phyloP scores from a whole-genome alignment of 2,888 invertebrate genomes.

The Drosophila testacea region DNA sequence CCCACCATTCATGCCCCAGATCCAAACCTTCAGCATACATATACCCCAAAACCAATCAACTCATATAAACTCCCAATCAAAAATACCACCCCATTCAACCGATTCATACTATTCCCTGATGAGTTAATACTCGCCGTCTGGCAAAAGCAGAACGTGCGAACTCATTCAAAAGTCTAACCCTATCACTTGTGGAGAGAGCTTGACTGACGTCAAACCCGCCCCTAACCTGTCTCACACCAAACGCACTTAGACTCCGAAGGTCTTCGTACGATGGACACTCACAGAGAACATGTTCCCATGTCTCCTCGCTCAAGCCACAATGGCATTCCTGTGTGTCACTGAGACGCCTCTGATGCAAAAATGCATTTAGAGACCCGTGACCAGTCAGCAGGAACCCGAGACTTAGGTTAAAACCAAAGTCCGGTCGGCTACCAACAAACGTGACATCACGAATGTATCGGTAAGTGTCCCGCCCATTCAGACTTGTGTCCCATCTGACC shows the following conservation, averaged over 20 bases:
- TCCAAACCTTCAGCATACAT: too few species aligned
- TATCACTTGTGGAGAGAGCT: slow-evolving; percentile 8
- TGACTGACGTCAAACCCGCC: slow-evolving; percentile 20
- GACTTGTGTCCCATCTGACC: too few species aligned
- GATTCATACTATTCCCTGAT: background rate
- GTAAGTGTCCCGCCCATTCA: too few species aligned
- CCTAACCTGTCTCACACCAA: slow-evolving; percentile 1
- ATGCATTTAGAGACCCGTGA: slow-evolving; percentile 19
- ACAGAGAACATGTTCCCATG: slow-evolving; percentile 19
- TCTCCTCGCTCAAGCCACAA: slow-evolving; percentile 14
- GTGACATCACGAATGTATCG: too few species aligned
- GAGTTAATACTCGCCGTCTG: background rate
- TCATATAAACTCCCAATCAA: background rate
- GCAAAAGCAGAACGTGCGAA: slow-evolving; percentile 8
- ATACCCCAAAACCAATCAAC: too few species aligned
- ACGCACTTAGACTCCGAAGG: background rate
- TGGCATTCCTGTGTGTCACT: slow-evolving; percentile 2
- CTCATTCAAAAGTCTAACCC: slow-evolving; percentile 4
- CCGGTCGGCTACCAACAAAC: too few species aligned
- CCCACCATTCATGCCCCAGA: too few species aligned
- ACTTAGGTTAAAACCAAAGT: too few species aligned
- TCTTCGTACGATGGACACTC: slow-evolving; percentile 20
- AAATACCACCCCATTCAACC: too few species aligned
- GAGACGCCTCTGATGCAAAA: slow-evolving; percentile 6
- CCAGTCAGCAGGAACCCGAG: slow-evolving; percentile 13